Evolutionary conservation across 30 jellyfish, hydroid and myxozoan species (phyloP).

Genomic region (Aurelia sp.): DNA sequence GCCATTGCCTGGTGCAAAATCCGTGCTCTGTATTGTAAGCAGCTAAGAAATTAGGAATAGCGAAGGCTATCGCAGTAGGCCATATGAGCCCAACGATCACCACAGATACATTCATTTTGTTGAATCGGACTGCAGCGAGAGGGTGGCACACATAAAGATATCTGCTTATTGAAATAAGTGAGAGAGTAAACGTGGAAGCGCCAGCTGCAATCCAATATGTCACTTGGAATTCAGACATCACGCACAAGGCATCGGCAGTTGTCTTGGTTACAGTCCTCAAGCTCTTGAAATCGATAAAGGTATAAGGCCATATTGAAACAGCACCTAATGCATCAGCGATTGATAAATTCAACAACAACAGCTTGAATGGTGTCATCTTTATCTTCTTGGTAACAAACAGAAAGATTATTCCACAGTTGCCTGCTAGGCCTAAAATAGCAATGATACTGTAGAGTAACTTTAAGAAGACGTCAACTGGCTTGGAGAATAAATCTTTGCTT

Average conservation of each 20-base stretch:
- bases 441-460: neutral
- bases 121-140: neutral
- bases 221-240: neutral
- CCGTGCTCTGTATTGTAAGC: neutral
- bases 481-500: neutral
- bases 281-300: neutral
- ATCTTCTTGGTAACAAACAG: neutral
- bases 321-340: constrained; percentile 8
- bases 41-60: constrained; percentile 19
- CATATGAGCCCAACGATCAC: neutral
- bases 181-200: neutral
- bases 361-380: constrained; percentile 8
- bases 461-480: neutral
- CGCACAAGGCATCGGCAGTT: constrained; percentile 2
- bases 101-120: neutral
- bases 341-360: constrained; percentile 4
- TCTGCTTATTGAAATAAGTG: constrained; percentile 9
- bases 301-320: constrained; percentile 14
- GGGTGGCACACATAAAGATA: constrained; percentile 5
- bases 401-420: constrained; percentile 8
- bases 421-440: constrained; percentile 15
- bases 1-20: constrained; percentile 28
- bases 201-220: constrained; percentile 9
- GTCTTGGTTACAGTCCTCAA: neutral
- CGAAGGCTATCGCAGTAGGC: constrained; percentile 2